Evolutionary conservation across 2,113 vertebrate genomes (phyloP).

Genomic region (Pitta sordida): DNA sequence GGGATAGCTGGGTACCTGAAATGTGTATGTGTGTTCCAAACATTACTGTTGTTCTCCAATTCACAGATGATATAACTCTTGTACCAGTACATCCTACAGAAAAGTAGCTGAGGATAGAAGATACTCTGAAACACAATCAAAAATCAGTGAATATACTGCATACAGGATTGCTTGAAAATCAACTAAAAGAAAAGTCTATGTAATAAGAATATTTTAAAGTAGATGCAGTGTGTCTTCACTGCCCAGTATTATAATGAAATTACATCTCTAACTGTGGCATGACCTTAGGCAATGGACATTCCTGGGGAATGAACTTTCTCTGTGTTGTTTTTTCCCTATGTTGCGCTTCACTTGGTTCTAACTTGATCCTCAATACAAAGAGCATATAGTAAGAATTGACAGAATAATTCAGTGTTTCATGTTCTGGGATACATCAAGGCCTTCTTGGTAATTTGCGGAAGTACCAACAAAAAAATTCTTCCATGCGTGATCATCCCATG

Average conservation of each 20-base stretch:
- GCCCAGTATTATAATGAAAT: neutral
- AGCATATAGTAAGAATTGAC: neutral
- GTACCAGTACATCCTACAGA: neutral
- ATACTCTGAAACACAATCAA: neutral
- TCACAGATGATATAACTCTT: neutral
- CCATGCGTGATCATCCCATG: neutral
- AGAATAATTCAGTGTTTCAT: slow-evolving; percentile 17
- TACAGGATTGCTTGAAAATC: neutral
- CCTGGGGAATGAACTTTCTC: neutral
- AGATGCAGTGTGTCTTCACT: neutral
- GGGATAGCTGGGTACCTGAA: neutral
- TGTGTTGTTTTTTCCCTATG: neutral
- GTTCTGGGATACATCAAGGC: neutral
- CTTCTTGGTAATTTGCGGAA: neutral
- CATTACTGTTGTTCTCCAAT: neutral
- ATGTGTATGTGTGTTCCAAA: neutral
- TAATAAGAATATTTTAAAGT: neutral
- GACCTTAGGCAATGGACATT: neutral
- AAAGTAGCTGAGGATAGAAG: neutral
- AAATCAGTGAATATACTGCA: neutral
- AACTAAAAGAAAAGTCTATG: neutral
- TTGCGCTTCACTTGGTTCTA: neutral
- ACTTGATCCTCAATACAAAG: neutral
- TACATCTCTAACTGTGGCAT: neutral
- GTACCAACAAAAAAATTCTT: neutral